Percentiles rank a stretch among this genome's conserved stretches.
phyloP scores from a whole-genome alignment of 2,113 vertebrate species.

The Anolis carolinensis region DNA sequence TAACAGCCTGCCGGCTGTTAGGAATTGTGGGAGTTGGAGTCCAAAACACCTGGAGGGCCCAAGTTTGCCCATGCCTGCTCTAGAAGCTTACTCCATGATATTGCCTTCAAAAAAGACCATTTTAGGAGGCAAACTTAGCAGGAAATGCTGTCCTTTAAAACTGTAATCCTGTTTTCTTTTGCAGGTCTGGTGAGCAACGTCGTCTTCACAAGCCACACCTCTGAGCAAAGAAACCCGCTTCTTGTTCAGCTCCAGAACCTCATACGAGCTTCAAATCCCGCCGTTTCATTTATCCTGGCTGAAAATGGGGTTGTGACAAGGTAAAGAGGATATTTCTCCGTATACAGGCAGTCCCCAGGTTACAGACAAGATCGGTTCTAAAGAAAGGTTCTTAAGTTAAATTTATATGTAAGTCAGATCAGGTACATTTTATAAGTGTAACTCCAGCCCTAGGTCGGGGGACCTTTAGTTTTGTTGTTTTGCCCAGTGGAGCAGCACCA shows the following conservation, averaged over 20 bases:
- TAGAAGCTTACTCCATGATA: background rate
- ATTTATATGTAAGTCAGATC: too few species aligned
- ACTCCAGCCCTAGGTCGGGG: too few species aligned
- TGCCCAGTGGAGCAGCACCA: too few species aligned
- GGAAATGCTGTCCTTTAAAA: background rate
- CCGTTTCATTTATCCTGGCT: constrained; percentile 85
- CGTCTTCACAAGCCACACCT: constrained; percentile 87
- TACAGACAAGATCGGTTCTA: too few species aligned
- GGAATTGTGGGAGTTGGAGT: too few species aligned
- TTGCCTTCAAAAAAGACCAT: too few species aligned
- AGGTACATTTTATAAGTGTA: too few species aligned
- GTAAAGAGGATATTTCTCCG: constrained; percentile 59
- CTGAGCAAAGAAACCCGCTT: constrained; percentile 85
- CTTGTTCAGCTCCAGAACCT: constrained; percentile 86
- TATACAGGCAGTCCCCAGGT: background rate
- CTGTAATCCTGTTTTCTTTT: constrained; percentile 22
- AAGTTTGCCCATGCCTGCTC: too few species aligned
- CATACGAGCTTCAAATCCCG: constrained; percentile 88
- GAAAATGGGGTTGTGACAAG: constrained; percentile 90
- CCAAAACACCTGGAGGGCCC: too few species aligned
- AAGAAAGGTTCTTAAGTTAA: background rate
- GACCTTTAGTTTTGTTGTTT: too few species aligned
- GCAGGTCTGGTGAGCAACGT: constrained; percentile 90
- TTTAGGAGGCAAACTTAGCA: too few species aligned
- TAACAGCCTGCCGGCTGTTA: too few species aligned